Evolutionary conservation across 2,797 vertebrate genomes (phyloP).

Genomic region (Mareca strepera): DNA sequence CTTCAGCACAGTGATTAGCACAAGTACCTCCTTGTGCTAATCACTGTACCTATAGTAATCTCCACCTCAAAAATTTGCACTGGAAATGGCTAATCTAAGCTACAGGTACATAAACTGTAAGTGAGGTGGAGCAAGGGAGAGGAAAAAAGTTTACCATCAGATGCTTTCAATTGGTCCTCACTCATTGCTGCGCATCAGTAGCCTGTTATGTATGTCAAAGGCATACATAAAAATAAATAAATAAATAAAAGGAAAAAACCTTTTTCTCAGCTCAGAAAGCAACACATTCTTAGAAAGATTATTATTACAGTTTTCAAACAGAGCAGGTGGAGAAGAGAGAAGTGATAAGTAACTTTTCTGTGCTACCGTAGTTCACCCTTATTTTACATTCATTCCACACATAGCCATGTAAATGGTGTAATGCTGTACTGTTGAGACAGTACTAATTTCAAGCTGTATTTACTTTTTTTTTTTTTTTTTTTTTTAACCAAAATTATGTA

Average conservation of each 20-base stretch:
- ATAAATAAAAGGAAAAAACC: background rate
- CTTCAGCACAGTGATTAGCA: background rate
- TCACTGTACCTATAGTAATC: background rate
- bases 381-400: background rate
- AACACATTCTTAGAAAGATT: background rate
- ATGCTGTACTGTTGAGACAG: background rate
- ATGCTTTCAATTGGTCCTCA: background rate
- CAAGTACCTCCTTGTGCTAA: background rate
- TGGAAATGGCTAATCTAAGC: background rate
- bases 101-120: background rate
- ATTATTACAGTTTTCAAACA: constrained; percentile 43
- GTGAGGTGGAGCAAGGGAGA: background rate
- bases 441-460: background rate
- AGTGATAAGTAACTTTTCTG: background rate
- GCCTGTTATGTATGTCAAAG: background rate
- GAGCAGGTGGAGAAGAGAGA: background rate
- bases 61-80: background rate
- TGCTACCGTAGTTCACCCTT: background rate
- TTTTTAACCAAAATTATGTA: background rate
- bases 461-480: background rate
- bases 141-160: background rate
- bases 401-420: background rate
- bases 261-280: background rate
- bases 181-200: background rate
- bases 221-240: background rate